Base-by-base conservation (phyloP, 2,888 invertebrate species). In the Boloria selene region DNA sequence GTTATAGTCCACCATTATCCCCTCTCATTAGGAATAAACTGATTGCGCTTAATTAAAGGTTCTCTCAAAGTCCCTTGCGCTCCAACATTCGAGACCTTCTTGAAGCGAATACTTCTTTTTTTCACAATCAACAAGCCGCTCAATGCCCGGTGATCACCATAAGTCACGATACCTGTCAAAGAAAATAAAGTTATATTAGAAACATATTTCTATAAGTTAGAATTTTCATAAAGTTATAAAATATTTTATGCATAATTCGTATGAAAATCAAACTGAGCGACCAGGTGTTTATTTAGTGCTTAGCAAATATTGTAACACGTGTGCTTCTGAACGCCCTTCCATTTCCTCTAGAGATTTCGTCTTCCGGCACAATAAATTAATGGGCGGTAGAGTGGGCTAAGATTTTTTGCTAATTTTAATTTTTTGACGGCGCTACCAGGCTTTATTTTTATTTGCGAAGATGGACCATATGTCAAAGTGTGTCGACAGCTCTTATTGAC, bases 291-390 rank as follows among this genome's bases (percentile, higher is more conserved):
- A 84, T 80, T 81, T 77, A 81, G 80, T 82, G 83, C 84, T 86
- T 82, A 84, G 90, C 88, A 92, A 92, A 92, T 91, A 92, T 92
- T 92, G 87, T 90, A 90, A 90, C 92, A 91, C 92, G 91, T 92
- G 92, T 90, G 90, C 86, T 71, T 75, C 76, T 50, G 17, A 75
- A 77, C 82, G 85, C 87, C 86, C 87, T 85, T 86, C 86, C 88
- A 88, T 89, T 90, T 91, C 91, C 90, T 90, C 87, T 89, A 82
- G 85, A 90, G 90, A 90, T 91, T 90, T 90, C 83, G 88, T 90
- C 91, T 92, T 92, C 92, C 92, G 92, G 90, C 83, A 83, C 80
- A 83, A 86, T 85, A 89, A 88, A 89, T 90, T 90, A 88, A 88
- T 87, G 83, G 85, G 74, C 82, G 69, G 79, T 79, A 80, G 79